Base-by-base conservation (phyloP, 2,888 invertebrate species). In the Drosophila infuscata region DNA sequence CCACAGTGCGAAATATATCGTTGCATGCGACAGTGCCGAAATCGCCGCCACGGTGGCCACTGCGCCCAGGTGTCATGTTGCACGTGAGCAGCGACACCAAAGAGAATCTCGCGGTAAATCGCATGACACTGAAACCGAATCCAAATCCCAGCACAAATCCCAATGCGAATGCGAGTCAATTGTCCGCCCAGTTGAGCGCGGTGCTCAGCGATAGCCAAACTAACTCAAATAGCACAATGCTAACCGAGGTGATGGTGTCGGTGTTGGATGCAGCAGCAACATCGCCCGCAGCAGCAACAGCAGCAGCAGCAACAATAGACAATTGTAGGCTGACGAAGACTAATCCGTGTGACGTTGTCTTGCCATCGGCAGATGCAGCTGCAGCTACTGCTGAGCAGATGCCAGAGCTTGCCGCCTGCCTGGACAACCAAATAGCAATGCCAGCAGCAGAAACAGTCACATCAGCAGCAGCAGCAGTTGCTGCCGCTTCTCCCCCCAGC, bases 31-130 rank as follows among this genome's bases (percentile, higher is more conserved):
- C 72, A 68, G 83, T 91, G 76, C 93, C 93, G 46, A 93, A 93
- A 87, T 93, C 93, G 70, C 93, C 93, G 65, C 93, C 93, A 49
- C 92, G 97, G 91, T 98, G 98, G 98, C 98, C 98, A 11, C 93
- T 97, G 71, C 96, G 97, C 91, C 97, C 98, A 3, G 98, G 98
- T 61, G 97, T 98, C 62, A 94, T 98, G 89, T 96, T 98, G 57
- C 98, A 98, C 92, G 96, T 97, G 32, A 93, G 92, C 83, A 92
- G 91, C 73, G 97, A 97, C 94, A 96, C 97, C 66, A 95, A 96
- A 92, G 96, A 97, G 92, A 96, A 96, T 83, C 91, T 95, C 20
- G 95, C 95, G 82, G 95, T 95, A 36, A 92, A 92, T 87, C 92
- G 93, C 64, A 91, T 92, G 90, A 91, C 91, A 69, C 74, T 91